These are phyloP conservation scores for Dallia pectoralis DNA, from an alignment of 2,797 vertebrate species.

Conservation along the genomic window DNA sequence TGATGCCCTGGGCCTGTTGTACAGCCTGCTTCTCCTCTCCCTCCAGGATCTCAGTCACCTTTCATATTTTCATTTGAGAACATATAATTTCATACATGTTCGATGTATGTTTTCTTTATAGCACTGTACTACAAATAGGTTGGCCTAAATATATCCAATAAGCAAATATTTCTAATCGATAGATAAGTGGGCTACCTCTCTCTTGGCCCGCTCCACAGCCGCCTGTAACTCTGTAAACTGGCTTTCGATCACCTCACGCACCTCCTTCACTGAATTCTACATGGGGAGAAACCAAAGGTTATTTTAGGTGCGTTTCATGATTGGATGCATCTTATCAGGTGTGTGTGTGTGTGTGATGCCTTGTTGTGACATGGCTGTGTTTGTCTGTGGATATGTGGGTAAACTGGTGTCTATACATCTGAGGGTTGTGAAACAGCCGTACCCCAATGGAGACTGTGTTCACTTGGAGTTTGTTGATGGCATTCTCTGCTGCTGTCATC, in stretches of 20 bases:
- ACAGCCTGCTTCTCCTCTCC: conserved; percentile 76
- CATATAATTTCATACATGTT: not conserved
- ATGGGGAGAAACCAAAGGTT: not conserved
- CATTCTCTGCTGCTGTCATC: conserved; percentile 76
- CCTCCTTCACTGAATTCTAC: conserved; percentile 75
- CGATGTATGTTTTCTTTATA: not conserved
- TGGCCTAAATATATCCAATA: not conserved
- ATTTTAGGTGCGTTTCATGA: not conserved
- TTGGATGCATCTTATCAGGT: not conserved
- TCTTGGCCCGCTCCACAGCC: conserved; percentile 70
- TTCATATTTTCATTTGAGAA: not conserved
- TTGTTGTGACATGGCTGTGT: not conserved
- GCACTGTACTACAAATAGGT: not conserved
- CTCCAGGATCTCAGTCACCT: conserved; percentile 75
- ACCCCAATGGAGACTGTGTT: conserved; percentile 81
- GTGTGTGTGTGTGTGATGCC: not conserved
- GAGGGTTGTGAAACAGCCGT: conserved; percentile 18
- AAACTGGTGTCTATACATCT: not conserved
- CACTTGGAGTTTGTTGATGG: conserved; percentile 80
- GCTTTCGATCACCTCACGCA: conserved; percentile 68
- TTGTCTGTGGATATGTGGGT: not conserved
- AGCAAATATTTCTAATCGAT: not conserved
- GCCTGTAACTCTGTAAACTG: conserved; percentile 77
- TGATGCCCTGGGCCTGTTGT: conserved; percentile 78
- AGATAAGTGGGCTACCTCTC: conserved; percentile 36